These are phyloP conservation scores for Aphrophora alni DNA, from an alignment of 2,888 invertebrate genomes.

Conservation along the genomic window DNA sequence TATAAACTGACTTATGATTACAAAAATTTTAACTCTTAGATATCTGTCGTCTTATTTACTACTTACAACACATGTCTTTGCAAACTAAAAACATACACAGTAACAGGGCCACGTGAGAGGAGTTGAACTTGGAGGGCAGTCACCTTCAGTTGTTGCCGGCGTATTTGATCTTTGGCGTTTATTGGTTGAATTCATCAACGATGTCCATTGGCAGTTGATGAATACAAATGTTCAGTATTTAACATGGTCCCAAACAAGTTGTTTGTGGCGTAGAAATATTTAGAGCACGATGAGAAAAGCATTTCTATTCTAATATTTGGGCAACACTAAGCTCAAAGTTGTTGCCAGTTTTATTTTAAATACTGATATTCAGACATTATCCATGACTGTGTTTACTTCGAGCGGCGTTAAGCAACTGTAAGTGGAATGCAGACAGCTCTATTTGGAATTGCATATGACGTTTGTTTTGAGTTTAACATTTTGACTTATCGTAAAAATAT, in stretches of 20 bases:
- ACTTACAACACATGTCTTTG: too few species aligned
- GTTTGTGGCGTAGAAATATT: not conserved
- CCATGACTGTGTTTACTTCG: too few species aligned
- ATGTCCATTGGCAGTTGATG: not conserved
- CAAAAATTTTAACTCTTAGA: too few species aligned
- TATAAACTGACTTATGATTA: too few species aligned
- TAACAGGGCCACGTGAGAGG: not conserved
- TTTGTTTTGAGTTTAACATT: not conserved
- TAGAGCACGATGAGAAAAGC: not conserved
- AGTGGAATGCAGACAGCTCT: too few species aligned
- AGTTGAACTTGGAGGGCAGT: not conserved
- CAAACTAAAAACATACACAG: too few species aligned
- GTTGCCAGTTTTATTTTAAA: too few species aligned
- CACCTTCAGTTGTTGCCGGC: not conserved
- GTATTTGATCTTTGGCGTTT: not conserved
- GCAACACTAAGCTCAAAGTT: not conserved
- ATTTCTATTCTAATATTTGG: not conserved
- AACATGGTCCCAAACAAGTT: not conserved
- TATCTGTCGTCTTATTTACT: too few species aligned
- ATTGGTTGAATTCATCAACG: not conserved
- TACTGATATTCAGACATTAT: not conserved
- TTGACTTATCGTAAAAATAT: not conserved
- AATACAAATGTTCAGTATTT: not conserved
- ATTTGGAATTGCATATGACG: not conserved
- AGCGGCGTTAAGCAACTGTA: too few species aligned